These are phyloP conservation scores for Ficedula albicollis DNA, from an alignment of 2,797 vertebrate genomes.

Conservation along the genomic window DNA sequence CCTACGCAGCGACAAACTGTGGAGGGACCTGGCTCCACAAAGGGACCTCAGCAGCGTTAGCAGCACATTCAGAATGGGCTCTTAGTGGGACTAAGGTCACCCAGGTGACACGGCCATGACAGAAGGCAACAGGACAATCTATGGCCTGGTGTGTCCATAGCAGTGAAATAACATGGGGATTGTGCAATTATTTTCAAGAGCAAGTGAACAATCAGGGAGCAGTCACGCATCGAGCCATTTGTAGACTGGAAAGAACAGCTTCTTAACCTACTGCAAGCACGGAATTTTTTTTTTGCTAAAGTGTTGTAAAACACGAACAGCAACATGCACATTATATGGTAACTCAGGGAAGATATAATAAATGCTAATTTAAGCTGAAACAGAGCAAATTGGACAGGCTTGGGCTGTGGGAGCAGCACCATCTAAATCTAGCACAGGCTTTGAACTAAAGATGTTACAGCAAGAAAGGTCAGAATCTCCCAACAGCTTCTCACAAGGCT, in stretches of 20 bases:
- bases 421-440: not conserved
- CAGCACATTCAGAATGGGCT: not conserved
- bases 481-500: not conserved
- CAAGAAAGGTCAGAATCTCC: not conserved
- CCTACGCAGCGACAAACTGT: not conserved
- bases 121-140: not conserved
- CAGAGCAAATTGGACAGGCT: not conserved
- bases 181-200: not conserved
- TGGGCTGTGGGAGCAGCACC: not conserved
- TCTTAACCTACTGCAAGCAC: not conserved
- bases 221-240: not conserved
- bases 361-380: not conserved
- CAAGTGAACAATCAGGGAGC: not conserved
- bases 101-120: not conserved
- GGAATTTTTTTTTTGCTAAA: not conserved
- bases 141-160: not conserved
- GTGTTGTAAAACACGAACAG: not conserved
- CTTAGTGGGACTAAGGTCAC: not conserved
- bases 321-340: not conserved
- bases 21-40: not conserved
- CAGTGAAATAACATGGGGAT: not conserved
- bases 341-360: not conserved
- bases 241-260: not conserved
- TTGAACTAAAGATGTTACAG: not conserved
- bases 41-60: too few relatives aligned